Evolutionary conservation across 2,888 invertebrate genomes (phyloP).

Genomic region (Heliconius ethilla): DNA sequence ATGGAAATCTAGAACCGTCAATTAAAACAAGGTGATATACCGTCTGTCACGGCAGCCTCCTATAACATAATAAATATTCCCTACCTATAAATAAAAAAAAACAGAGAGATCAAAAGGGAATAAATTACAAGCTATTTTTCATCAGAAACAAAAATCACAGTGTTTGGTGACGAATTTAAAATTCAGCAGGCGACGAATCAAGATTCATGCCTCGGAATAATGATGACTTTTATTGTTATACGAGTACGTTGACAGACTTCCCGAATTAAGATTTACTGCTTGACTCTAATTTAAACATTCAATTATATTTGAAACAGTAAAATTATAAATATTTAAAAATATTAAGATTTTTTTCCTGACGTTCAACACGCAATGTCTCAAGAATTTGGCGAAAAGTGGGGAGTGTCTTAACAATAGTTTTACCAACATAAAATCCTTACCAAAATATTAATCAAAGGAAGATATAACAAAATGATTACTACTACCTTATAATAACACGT

Average conservation of each 20-base stretch:
- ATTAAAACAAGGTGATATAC: too few species aligned
- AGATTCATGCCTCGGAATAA: constrained; percentile 30
- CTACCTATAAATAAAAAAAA: neutral
- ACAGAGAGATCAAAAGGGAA: neutral
- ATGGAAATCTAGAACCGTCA: too few species aligned
- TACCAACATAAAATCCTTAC: too few species aligned
- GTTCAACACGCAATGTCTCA: too few species aligned
- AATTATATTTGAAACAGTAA: neutral
- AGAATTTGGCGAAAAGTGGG: neutral
- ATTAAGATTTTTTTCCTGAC: too few species aligned
- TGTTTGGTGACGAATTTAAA: constrained; percentile 28
- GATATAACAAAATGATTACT: neutral
- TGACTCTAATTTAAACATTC: neutral
- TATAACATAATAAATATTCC: too few species aligned
- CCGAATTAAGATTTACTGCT: constrained; percentile 7
- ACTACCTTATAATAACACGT: constrained; percentile 4
- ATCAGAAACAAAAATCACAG: constrained; percentile 19
- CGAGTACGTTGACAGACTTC: constrained; percentile 10
- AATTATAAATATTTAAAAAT: too few species aligned
- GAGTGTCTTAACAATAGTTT: neutral
- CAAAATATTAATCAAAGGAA: too few species aligned
- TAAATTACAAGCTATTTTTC: constrained; percentile 2
- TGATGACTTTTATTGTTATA: constrained; percentile 35
- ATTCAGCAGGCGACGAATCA: constrained; percentile 30
- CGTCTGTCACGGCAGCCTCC: too few species aligned